Evolutionary conservation across 2,113 vertebrate genomes (phyloP).

Genomic region (Tonatia bakeri): DNA sequence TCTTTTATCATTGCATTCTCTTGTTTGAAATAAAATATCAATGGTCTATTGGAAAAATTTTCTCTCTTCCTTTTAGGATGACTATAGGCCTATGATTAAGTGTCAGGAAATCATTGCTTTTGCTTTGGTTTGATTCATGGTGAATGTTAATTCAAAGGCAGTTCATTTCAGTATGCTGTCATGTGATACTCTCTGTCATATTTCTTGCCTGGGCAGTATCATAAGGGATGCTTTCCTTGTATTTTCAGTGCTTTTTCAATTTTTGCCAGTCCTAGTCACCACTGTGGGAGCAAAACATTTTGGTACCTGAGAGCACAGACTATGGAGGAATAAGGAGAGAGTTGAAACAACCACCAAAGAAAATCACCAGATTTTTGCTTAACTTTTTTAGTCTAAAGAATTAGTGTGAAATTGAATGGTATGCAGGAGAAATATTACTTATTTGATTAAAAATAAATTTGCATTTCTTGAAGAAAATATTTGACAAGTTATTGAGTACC

Average conservation of each 20-base stretch:
- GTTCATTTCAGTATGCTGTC: neutral
- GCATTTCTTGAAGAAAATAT: constrained; percentile 19
- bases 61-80: neutral
- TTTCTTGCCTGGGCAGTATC: neutral
- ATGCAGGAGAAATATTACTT: neutral
- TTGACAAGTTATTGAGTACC: neutral
- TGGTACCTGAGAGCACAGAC: constrained; percentile 32
- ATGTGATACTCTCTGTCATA: neutral
- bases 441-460: neutral
- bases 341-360: too few species aligned
- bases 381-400: neutral
- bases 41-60: neutral
- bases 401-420: neutral
- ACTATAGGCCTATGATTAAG: neutral
- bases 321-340: neutral
- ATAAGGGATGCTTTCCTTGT: constrained; percentile 27
- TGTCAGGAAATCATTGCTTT: neutral
- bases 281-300: neutral
- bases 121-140: neutral
- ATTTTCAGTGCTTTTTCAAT: constrained; percentile 31
- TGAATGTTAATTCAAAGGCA: neutral
- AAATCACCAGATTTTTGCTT: neutral
- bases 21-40: constrained; percentile 1
- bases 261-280: neutral
- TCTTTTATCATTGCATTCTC: constrained; percentile 24